These are phyloP conservation scores for Cottus gobio DNA, from an alignment of 2,113 vertebrate species.

Conservation along the genomic window DNA sequence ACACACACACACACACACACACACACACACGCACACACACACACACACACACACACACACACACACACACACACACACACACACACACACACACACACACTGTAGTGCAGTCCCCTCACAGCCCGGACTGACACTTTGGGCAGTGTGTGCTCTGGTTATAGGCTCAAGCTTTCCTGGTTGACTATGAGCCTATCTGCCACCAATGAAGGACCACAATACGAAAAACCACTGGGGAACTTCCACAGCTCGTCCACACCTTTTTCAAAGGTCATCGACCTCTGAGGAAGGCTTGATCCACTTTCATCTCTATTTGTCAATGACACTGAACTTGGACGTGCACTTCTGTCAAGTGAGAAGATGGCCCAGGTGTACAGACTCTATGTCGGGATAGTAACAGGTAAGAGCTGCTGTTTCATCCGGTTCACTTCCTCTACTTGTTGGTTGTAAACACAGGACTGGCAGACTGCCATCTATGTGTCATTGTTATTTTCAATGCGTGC, in stretches of 20 bases:
- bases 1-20: slow-evolving; percentile 1
- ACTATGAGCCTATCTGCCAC: slow-evolving; percentile 37
- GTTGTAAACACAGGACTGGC: background rate
- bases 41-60: slow-evolving; percentile 2
- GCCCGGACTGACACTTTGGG: slow-evolving; percentile 29
- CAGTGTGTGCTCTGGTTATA: background rate
- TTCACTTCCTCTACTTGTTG: background rate
- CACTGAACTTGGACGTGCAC: slow-evolving; percentile 24
- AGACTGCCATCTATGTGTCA: background rate
- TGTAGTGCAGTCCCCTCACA: slow-evolving; percentile 6
- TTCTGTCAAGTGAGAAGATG: slow-evolving; percentile 67
- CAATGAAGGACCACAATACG: slow-evolving; percentile 57
- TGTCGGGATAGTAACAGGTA: slow-evolving; percentile 70
- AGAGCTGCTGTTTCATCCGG: slow-evolving; percentile 1
- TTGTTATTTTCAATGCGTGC: background rate
- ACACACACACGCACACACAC: background rate
- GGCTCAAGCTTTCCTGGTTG: slow-evolving; percentile 18
- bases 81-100: slow-evolving; percentile 13
- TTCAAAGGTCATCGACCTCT: slow-evolving; percentile 53
- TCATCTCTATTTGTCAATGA: slow-evolving; percentile 39
- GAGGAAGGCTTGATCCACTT: slow-evolving; percentile 18
- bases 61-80: slow-evolving; percentile 17
- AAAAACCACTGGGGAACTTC: slow-evolving; percentile 35
- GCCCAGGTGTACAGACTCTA: slow-evolving; percentile 57
- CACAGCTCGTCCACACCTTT: slow-evolving; percentile 36